phyloP scores from a whole-genome alignment of 1,140 invertebrate genomes.

The Pararge aegeria region DNA sequence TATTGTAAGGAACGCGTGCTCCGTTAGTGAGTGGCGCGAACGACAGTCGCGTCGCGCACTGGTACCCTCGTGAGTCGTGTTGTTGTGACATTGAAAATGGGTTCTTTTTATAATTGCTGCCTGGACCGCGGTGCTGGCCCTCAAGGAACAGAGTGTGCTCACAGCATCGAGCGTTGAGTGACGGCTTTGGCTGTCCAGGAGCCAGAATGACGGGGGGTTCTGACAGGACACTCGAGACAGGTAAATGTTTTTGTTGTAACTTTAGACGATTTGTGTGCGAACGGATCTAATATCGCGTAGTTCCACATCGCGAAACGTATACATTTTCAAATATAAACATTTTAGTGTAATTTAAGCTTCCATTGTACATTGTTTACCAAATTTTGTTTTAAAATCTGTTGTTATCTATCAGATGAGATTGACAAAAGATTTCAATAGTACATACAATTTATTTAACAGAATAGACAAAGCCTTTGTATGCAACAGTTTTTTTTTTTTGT shows the following conservation, averaged over 20 bases:
- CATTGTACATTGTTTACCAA: not conserved
- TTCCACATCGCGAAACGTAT: constrained; percentile 3
- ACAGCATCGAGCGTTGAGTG: constrained; percentile 49
- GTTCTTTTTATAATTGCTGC: constrained; percentile 78
- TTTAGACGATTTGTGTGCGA: constrained; percentile 32
- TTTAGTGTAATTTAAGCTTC: not conserved
- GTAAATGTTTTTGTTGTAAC: constrained; percentile 66
- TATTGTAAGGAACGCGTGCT: constrained; percentile 59
- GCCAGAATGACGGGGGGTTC: constrained; percentile 56
- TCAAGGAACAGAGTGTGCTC: constrained; percentile 55
- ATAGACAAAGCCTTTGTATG: not conserved
- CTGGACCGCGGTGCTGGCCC: constrained; percentile 69
- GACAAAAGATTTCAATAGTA: constrained; percentile 7
- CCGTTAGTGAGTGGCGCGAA: constrained; percentile 50
- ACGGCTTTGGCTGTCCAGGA: constrained; percentile 32
- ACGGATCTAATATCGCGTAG: constrained; percentile 15
- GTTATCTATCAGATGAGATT: not conserved
- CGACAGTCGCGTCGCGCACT: constrained; percentile 44
- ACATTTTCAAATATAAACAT: not conserved
- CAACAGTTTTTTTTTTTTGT: not conserved
- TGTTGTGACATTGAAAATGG: constrained; percentile 76
- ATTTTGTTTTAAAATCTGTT: not conserved
- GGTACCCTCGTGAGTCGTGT: constrained; percentile 73
- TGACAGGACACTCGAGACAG: constrained; percentile 58
- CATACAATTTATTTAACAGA: no score